Conservation (phyloP, 2,113 vertebrate species). For the Seriola rivoliana region DNA sequence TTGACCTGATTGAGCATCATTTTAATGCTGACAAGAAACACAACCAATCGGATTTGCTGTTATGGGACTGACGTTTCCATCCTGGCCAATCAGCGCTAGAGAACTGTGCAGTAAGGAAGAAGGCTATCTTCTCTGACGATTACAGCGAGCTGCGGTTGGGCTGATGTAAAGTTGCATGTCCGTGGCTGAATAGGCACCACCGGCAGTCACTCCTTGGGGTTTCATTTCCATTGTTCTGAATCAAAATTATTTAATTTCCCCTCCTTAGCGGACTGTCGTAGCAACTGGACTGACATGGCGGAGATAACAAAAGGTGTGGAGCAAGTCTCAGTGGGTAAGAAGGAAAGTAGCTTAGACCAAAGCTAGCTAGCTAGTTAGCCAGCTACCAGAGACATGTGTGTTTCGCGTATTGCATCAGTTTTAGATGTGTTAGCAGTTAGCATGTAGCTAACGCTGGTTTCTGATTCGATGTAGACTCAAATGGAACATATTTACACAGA, state of each 20-base stretch:
- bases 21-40: not conserved
- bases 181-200: too few species aligned
- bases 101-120: not conserved
- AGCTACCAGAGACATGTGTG: slow-evolving; percentile 41
- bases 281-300: slow-evolving; percentile 65
- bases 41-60: not conserved
- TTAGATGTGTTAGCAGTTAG: slow-evolving; percentile 22
- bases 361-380: not conserved
- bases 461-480: fast-evolving
- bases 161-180: slow-evolving; percentile 23
- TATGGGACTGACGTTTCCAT: not conserved
- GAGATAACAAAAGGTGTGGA: slow-evolving; percentile 64
- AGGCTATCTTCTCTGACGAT: not conserved
- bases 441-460: not conserved
- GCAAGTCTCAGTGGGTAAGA: slow-evolving; percentile 81
- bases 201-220: fast-evolving
- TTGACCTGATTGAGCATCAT: too few species aligned
- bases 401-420: slow-evolving; percentile 63
- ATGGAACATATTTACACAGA: not conserved
- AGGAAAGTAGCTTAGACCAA: not conserved
- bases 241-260: fast-evolving
- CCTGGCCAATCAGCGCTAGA: not conserved
- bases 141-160: not conserved
- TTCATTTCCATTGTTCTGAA: fast-evolving
- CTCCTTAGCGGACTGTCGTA: not conserved